These are phyloP conservation scores for Tyria jacobaeae DNA, from an alignment of 2,888 invertebrate species.

Conservation along the genomic window DNA sequence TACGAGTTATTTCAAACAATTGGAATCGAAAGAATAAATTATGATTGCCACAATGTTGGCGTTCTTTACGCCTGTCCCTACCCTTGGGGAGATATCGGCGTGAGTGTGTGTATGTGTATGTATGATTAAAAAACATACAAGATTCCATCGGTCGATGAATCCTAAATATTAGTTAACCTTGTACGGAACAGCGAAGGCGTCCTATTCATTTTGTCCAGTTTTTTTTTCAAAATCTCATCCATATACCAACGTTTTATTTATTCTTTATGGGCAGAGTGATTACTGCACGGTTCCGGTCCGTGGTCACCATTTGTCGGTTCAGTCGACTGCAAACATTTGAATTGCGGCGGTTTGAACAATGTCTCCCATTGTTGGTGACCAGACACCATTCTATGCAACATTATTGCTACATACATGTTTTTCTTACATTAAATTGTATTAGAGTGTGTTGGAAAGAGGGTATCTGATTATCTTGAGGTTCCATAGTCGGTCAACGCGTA, in stretches of 20 bases:
- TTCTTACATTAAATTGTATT: conserved; percentile 29
- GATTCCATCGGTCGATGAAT: no score
- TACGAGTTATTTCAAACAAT: no score
- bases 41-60: no score
- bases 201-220: neutral
- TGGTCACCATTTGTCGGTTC: conserved; percentile 18
- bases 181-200: neutral
- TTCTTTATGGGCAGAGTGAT: conserved; percentile 17
- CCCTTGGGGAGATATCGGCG: no score
- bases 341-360: conserved; percentile 29
- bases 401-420: conserved; percentile 28
- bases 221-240: neutral
- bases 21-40: no score
- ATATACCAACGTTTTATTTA: conserved; percentile 2
- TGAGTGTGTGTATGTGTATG: no score
- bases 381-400: conserved; percentile 32
- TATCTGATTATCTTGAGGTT: neutral
- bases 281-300: conserved; percentile 20
- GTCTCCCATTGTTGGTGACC: conserved; percentile 46
- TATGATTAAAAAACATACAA: no score
- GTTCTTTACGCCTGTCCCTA: no score
- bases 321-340: conserved; percentile 39
- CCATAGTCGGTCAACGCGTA: no score
- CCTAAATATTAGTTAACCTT: neutral
- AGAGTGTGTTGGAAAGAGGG: neutral